These are phyloP conservation scores for Onychostruthus taczanowskii DNA, from an alignment of 2,113 vertebrate species.

Conservation along the genomic window DNA sequence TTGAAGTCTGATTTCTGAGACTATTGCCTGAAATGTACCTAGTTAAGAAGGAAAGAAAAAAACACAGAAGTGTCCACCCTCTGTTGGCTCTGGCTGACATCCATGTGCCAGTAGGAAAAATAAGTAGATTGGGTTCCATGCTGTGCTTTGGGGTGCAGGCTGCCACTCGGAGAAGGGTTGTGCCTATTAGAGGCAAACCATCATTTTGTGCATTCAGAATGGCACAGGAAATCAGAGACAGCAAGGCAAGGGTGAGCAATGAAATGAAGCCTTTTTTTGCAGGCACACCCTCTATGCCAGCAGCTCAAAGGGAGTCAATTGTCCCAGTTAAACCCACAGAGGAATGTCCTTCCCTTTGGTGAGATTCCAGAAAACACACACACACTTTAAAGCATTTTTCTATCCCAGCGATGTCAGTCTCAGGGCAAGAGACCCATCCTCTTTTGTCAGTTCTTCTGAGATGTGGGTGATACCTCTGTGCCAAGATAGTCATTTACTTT, in stretches of 20 bases:
- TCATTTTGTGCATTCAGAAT: not conserved
- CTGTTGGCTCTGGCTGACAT: not conserved
- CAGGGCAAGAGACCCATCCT: not conserved
- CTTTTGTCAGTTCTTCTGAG: not conserved
- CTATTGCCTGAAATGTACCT: not conserved
- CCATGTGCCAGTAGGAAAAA: not conserved
- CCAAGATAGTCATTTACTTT: constrained; percentile 32
- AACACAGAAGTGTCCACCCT: not conserved
- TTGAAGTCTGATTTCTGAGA: not conserved
- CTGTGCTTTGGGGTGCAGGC: not conserved
- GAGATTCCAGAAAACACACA: not conserved
- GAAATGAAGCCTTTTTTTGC: not conserved
- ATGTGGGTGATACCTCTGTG: not conserved
- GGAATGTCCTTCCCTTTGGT: constrained; percentile 1
- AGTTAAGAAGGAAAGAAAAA: not conserved
- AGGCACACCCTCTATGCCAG: not conserved
- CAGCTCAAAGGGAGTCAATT: not conserved
- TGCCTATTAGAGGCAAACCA: not conserved
- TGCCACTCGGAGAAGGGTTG: not conserved
- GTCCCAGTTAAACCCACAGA: not conserved
- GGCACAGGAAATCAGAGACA: not conserved
- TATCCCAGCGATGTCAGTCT: not conserved
- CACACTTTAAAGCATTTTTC: constrained; percentile 11
- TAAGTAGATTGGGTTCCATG: not conserved
- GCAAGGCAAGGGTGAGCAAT: not conserved